phyloP scores from a whole-genome alignment of 2,797 vertebrate species.

The Artibeus lituratus region DNA sequence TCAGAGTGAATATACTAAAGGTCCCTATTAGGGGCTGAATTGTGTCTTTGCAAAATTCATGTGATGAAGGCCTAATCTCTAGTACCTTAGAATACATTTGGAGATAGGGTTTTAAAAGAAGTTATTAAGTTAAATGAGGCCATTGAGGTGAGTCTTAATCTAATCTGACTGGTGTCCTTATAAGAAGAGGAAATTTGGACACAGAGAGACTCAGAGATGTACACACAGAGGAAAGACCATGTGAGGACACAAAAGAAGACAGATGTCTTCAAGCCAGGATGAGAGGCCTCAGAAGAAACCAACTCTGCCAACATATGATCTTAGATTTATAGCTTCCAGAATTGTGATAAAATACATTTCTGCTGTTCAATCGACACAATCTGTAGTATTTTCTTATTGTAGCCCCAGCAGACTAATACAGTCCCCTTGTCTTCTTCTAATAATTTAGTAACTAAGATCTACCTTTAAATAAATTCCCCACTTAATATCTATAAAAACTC shows the following conservation, averaged over 20 bases:
- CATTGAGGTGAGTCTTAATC: neutral
- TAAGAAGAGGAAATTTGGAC: neutral
- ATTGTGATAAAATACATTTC: neutral
- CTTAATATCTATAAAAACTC: neutral
- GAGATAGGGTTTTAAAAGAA: neutral
- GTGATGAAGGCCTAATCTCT: neutral
- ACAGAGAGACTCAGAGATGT: too few relatives aligned
- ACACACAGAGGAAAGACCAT: neutral
- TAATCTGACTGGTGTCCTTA: neutral
- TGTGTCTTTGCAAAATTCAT: neutral
- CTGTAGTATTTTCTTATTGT: neutral
- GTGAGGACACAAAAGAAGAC: neutral
- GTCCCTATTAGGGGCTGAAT: neutral
- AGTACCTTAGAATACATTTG: neutral
- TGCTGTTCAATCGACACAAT: neutral
- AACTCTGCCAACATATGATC: accelerated
- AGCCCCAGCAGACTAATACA: neutral
- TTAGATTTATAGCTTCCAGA: neutral
- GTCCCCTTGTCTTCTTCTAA: neutral
- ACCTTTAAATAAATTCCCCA: neutral
- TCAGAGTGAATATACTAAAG: neutral
- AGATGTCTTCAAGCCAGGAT: neutral
- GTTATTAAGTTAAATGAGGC: neutral
- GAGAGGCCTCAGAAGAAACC: neutral
- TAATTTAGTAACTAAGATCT: neutral